Percentiles rank a stretch among this genome's conserved stretches.
phyloP scores from a whole-genome alignment of 2,797 vertebrate species.

The Holocentrus rufus region DNA sequence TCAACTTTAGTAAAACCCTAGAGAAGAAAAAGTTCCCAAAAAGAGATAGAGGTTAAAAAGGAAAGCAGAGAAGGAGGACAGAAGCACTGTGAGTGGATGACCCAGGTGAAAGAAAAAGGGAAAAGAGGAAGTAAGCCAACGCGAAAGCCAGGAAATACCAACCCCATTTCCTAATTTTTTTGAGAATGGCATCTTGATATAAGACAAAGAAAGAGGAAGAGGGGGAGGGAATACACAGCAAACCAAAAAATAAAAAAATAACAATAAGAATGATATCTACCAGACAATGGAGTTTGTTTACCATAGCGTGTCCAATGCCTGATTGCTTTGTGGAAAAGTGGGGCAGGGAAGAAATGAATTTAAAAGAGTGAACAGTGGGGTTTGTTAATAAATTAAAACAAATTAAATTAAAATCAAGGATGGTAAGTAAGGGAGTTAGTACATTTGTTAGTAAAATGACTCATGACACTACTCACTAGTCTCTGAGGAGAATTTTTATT shows the following conservation, averaged over 20 bases:
- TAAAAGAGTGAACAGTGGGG: constrained; percentile 89
- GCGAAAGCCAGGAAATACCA: constrained; percentile 54
- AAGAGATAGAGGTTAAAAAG: constrained; percentile 53
- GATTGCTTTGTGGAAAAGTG: constrained; percentile 91
- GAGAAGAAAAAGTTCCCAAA: constrained; percentile 34
- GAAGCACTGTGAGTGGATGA: constrained; percentile 37
- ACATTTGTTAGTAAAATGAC: constrained; percentile 86
- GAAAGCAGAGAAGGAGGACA: constrained; percentile 29
- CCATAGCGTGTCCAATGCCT: constrained; percentile 94
- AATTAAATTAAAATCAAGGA: constrained; percentile 72
- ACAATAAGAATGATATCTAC: constrained; percentile 92
- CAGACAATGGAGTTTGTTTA: constrained; percentile 99
- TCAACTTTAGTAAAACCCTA: constrained; percentile 27
- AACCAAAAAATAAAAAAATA: constrained; percentile 77
- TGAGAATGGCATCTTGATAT: constrained; percentile 59
- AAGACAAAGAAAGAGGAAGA: constrained; percentile 72
- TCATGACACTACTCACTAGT: constrained; percentile 87
- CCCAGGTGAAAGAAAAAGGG: constrained; percentile 26
- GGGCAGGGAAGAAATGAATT: constrained; percentile 89
- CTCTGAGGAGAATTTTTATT: constrained; percentile 57
- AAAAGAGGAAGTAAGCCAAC: constrained; percentile 22
- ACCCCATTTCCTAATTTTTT: constrained; percentile 74
- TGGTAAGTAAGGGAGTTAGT: constrained; percentile 87
- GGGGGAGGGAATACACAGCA: constrained; percentile 86
- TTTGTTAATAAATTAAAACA: constrained; percentile 85